Conservation (phyloP, 2,797 vertebrate genomes). For the Pseudocheirus occidentalis region DNA sequence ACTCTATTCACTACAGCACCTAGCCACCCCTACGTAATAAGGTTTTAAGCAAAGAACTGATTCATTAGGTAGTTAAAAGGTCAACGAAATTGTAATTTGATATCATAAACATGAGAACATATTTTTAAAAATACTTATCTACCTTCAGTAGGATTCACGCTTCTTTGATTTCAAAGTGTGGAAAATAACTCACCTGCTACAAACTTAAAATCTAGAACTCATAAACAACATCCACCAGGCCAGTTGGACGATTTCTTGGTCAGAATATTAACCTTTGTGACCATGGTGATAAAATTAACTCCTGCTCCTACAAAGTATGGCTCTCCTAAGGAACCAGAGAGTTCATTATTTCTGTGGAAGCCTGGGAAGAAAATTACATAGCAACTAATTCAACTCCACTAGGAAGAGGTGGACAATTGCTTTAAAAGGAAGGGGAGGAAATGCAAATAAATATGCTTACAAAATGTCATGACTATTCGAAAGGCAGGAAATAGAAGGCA, state of each 20-base stretch:
- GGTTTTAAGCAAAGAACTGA: neutral
- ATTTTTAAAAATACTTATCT: neutral
- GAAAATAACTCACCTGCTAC: neutral
- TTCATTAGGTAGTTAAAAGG: neutral
- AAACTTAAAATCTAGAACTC: neutral
- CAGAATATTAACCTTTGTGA: slow-evolving; percentile 4
- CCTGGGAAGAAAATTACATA: neutral
- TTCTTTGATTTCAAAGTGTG: neutral
- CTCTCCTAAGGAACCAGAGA: neutral
- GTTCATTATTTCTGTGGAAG: neutral
- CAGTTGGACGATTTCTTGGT: neutral
- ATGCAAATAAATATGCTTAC: neutral
- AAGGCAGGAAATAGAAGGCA: neutral
- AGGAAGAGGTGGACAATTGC: slow-evolving; percentile 6
- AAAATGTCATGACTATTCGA: neutral
- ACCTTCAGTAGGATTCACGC: no score
- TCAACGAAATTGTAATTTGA: neutral
- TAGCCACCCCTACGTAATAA: neutral
- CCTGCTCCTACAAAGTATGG: neutral
- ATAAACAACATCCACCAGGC: neutral
- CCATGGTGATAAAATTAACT: neutral
- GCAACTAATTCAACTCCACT: slow-evolving; percentile 6
- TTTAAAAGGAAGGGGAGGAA: slow-evolving; percentile 17
- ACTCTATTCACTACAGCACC: no score
- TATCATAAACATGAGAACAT: neutral